Base-by-base conservation (phyloP, 2,113 vertebrate genomes). In the Trogon melanurus region DNA sequence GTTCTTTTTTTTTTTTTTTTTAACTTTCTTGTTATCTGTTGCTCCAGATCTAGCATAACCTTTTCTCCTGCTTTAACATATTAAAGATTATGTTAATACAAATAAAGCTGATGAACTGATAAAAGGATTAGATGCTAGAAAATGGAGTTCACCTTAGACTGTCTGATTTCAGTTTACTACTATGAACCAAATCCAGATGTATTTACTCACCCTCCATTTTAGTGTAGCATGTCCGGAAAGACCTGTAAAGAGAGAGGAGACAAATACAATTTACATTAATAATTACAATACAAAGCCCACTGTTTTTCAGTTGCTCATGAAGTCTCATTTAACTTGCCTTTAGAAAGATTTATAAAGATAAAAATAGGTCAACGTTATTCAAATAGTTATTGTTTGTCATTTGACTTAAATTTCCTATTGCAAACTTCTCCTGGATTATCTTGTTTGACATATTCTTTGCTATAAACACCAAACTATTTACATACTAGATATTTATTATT, bases 131-230 rank as follows among this genome's bases (percentile, higher is more conserved):
- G n/a, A 64, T 66, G 26, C 15, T 74, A 47, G 36, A 66, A 91
- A 91, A 70, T n/a, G 14, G 41, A 83, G 57, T 53, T 79, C 57
- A 75, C 13, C 0, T 20, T 9, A 78, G 47, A 54, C 9, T 56
- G 29, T 27, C 73, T 79, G 66, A 47, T 56, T 79, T 88, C 36
- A 13, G 12, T 70, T 85, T 87, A 66, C 51, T 85, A 50, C 32
- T 56, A 60, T 60, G 22, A 54, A 92, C 69, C 34, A 79, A 92
- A 88, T 61, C 14, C 38, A 85, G 60, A n/a, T 81, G 18, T 56
- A 60, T 81, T 90, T 94, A 94, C 85, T 94, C 50, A 93, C 62
- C 78, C 38, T 82, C 62, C 60, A 53, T 88, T 83, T 88, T 67
- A 90, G 48, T 45, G 64, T 88, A 82, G 72, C 56, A 32, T 44